Evolutionary conservation across 2,888 invertebrate genomes (phyloP).

Genomic region (Drosophila yooni): DNA sequence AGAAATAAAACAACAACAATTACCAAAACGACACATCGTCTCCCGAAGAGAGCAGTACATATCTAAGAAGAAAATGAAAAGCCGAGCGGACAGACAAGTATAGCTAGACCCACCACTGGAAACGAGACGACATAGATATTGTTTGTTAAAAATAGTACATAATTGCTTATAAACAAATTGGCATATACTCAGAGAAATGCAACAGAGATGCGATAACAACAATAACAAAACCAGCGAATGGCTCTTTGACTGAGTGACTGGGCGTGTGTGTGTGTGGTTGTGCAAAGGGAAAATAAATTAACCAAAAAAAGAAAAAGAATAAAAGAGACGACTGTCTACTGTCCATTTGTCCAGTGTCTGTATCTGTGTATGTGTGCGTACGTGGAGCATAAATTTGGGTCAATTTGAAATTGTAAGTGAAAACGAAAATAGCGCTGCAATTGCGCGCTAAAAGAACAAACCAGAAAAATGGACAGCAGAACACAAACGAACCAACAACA

Average conservation of each 20-base stretch:
- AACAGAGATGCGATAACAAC: constrained; percentile 48
- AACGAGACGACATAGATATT: constrained; percentile 19
- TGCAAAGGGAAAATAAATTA: constrained; percentile 50
- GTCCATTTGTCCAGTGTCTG: constrained; percentile 29
- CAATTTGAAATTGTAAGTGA: constrained; percentile 56
- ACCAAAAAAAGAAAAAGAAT: constrained; percentile 39
- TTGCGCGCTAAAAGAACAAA: constrained; percentile 23
- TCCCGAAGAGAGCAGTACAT: constrained; percentile 47
- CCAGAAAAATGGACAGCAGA: constrained; percentile 56
- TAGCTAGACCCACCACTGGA: constrained; percentile 30
- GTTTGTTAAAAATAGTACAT: constrained; percentile 35
- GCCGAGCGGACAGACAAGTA: constrained; percentile 35
- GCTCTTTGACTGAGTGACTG: constrained; percentile 30
- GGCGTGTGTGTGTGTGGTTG: constrained; percentile 24
- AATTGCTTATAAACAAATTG: constrained; percentile 39
- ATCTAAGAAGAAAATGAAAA: constrained; percentile 42
- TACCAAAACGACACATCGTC: constrained; percentile 54
- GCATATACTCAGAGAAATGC: constrained; percentile 32
- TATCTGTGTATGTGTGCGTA: constrained; percentile 55
- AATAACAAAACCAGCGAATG: constrained; percentile 49
- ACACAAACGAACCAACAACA: constrained; percentile 45
- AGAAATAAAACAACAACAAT: constrained; percentile 65
- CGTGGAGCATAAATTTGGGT: constrained; percentile 68
- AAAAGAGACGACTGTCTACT: constrained; percentile 27
- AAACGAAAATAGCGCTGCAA: constrained; percentile 45